Percentiles rank a stretch among this genome's conserved stretches.
Conservation (phyloP, 2,888 invertebrate species). For the Nasonia oneida region DNA sequence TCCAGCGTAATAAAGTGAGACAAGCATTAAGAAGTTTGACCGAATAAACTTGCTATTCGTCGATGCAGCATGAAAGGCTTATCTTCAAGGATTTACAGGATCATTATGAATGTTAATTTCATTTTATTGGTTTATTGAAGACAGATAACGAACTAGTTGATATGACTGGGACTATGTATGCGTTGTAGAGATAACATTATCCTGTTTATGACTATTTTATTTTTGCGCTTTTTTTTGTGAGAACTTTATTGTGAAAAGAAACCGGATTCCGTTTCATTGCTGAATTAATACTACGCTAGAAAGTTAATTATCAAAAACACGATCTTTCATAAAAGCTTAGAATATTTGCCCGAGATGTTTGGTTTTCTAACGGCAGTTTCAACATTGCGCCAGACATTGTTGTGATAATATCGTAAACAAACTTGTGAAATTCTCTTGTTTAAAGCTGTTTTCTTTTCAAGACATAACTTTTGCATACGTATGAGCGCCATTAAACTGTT, state of each 20-base stretch:
- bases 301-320: neutral
- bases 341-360: neutral
- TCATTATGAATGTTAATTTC: constrained; percentile 4
- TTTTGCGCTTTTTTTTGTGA: neutral
- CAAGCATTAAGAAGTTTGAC: neutral
- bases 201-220: neutral
- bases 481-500: neutral
- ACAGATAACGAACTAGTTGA: neutral
- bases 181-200: neutral
- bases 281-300: neutral
- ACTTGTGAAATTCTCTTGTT: neutral
- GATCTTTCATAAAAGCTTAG: neutral
- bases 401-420: neutral
- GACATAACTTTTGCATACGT: neutral
- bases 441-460: neutral
- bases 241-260: constrained; percentile 2
- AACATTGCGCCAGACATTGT: neutral
- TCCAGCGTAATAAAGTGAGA: neutral
- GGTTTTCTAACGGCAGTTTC: neutral
- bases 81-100: neutral
- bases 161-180: neutral
- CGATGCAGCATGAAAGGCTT: neutral
- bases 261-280: neutral
- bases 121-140: constrained; percentile 11
- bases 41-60: constrained; percentile 3